Base-by-base conservation (phyloP, 1,140 invertebrate genomes). In the Heliconius congener region DNA sequence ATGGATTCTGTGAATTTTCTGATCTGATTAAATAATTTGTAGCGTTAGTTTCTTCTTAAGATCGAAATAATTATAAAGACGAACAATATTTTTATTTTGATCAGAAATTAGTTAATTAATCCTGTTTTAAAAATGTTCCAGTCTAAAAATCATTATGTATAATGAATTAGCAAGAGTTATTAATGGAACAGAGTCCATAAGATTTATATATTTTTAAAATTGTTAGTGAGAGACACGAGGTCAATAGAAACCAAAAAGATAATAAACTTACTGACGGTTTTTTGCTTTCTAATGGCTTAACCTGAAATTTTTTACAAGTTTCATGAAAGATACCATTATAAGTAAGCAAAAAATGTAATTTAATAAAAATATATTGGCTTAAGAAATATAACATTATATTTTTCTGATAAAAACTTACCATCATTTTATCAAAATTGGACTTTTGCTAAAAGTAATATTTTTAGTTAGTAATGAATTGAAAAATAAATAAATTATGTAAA, bases 361-460 rank as follows among this genome's bases (percentile, higher is more conserved):
- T 46, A 46, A 46, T 16, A 46, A 16, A 16, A 16, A 46, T 46
- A 52, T 52, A 19, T 52, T 52, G 2, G 1, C 55, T 27, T n/a
- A 60, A 60, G 19, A 52, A 8, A 52, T 19, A 19, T 52, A 52
- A 19, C 11, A 3, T 60, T 60, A 60, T 60, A n/a, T 60, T 60
- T 19, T 60, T 60, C 8, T 23, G 19, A 9, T 8, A 57, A 30
- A 3, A 66, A 66, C 60, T 66, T 66, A 66, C 60, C 60, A 66
- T 66, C 60, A 66, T 66, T 27, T 66, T 16, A 30, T 66, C 27
- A 30, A 66, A 66, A 30, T 30, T 66, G 60, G 60, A 30, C 13
- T 66, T 66, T 66, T 66, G 60, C 60, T 19, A 60, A 66, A 30
- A 66, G 27, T 60, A 60, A 60, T n/a, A 60, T 23, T 23, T n/a